Conservation (phyloP, 64 coral and sea anemone species). For the Stichodactyla helianthus region DNA sequence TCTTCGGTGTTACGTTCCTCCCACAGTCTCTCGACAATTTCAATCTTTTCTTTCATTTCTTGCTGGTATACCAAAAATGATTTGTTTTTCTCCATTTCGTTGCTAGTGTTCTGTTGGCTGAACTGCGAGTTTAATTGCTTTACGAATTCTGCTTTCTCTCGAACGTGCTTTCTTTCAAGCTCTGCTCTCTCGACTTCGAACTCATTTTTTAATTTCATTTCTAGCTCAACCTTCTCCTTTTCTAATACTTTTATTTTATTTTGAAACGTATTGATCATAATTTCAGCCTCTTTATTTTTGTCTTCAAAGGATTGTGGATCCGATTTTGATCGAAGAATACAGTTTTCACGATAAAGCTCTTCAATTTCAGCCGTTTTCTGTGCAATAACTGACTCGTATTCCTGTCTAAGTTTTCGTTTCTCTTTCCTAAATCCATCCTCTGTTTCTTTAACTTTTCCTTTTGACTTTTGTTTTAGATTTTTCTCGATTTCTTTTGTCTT, state of each 20-base stretch:
- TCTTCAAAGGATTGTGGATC: conserved; percentile 20
- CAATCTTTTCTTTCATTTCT: conserved; percentile 46
- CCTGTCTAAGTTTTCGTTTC: conserved; percentile 31
- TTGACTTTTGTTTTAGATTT: neutral
- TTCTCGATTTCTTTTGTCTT: neutral
- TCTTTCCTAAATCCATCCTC: conserved; percentile 46
- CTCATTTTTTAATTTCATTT: neutral
- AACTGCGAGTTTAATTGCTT: conserved; percentile 30
- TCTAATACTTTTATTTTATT: neutral
- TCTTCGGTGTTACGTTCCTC: conserved; percentile 32
- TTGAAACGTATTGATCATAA: conserved; percentile 46
- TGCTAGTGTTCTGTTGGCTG: conserved; percentile 12
- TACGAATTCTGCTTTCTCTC: conserved; percentile 64
- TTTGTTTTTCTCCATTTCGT: conserved; percentile 36
- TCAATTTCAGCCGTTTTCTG: conserved; percentile 61
- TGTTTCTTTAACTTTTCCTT: neutral
- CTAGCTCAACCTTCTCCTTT: neutral
- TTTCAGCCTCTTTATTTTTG: conserved; percentile 23
- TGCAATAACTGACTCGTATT: conserved; percentile 37
- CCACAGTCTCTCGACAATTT: conserved; percentile 53
- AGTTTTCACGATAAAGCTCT: conserved; percentile 33
- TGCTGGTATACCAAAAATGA: conserved; percentile 25
- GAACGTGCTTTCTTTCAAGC: conserved; percentile 44
- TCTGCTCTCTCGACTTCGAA: conserved; percentile 22
- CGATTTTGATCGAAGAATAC: conserved; percentile 4